Percentiles rank a stretch among this genome's conserved stretches.
phyloP scores from a whole-genome alignment of 2,888 invertebrate species.

The Hoplodrina ambigua region DNA sequence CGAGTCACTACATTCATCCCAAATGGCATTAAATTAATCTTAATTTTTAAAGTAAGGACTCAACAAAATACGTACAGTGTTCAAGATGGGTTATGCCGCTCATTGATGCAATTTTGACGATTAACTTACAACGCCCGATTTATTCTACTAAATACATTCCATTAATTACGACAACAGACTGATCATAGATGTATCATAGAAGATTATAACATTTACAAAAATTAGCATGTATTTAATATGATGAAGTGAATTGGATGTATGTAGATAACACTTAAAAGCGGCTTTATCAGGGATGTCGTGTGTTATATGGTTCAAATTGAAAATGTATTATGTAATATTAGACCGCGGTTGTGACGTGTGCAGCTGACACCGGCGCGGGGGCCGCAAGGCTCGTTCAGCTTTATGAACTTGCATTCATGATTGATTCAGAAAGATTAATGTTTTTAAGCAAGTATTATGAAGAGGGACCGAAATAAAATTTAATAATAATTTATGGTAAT shows the following conservation, averaged over 20 bases:
- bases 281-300: conserved; percentile 52
- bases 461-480: conserved; percentile 83
- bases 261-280: conserved; percentile 52
- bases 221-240: conserved; percentile 61
- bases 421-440: conserved; percentile 58
- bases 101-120: conserved; percentile 35
- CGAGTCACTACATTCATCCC: neutral
- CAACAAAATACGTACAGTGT: conserved; percentile 19
- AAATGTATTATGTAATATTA: conserved; percentile 13
- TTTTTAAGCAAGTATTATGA: conserved; percentile 78
- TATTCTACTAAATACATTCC: conserved; percentile 76
- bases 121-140: conserved; percentile 34
- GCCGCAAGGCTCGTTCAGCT: conserved; percentile 39
- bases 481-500: conserved; percentile 75
- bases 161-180: conserved; percentile 78
- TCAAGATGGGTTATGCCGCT: conserved; percentile 21
- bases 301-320: conserved; percentile 34
- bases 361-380: conserved; percentile 44
- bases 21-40: conserved; percentile 8
- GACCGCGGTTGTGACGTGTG: conserved; percentile 59
- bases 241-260: conserved; percentile 54
- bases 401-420: conserved; percentile 25
- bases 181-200: conserved; percentile 75
- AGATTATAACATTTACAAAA: conserved; percentile 65
- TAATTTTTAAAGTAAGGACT: conserved; percentile 5